Conservation (phyloP, 2,797 vertebrate genomes). For the Sebastiscus tertius region DNA sequence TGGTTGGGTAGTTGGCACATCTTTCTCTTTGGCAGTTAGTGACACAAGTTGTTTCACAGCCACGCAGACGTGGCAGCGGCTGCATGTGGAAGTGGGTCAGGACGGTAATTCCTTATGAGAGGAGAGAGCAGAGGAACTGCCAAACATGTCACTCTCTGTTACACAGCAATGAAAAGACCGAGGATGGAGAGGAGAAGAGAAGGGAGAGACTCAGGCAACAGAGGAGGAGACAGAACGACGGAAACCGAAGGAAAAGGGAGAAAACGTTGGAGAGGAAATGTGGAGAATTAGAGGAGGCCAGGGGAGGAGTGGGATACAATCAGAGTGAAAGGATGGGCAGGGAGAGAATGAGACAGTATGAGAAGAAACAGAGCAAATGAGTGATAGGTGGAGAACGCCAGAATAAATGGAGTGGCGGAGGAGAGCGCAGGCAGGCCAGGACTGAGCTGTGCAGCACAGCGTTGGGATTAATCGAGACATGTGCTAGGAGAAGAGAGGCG, state of each 20-base stretch:
- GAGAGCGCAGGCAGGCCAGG: conserved; percentile 1
- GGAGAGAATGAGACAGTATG: neutral
- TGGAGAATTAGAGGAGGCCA: conserved; percentile 26
- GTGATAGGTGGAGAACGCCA: conserved; percentile 20
- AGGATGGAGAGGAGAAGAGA: conserved; percentile 2
- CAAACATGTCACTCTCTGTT: conserved; percentile 66
- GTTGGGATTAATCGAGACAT: conserved; percentile 51
- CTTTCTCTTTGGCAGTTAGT: conserved; percentile 1
- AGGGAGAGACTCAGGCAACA: neutral
- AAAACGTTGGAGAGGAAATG: neutral
- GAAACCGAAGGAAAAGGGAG: neutral
- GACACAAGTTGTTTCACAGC: conserved; percentile 33
- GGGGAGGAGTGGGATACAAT: conserved; percentile 21
- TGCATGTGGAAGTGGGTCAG: conserved; percentile 67
- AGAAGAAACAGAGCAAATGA: neutral
- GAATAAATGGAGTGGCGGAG: conserved; percentile 15
- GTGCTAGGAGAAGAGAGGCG: conserved; percentile 41
- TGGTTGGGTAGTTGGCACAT: neutral
- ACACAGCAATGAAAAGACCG: conserved; percentile 40
- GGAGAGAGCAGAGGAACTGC: conserved; percentile 49
- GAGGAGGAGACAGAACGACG: neutral
- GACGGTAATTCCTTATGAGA: conserved; percentile 67
- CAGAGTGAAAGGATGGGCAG: conserved; percentile 6
- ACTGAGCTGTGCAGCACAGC: conserved; percentile 23
- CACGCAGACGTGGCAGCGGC: conserved; percentile 31